Evolutionary conservation across 2,888 invertebrate species (phyloP).

Genomic region (Pyrrhia umbra): DNA sequence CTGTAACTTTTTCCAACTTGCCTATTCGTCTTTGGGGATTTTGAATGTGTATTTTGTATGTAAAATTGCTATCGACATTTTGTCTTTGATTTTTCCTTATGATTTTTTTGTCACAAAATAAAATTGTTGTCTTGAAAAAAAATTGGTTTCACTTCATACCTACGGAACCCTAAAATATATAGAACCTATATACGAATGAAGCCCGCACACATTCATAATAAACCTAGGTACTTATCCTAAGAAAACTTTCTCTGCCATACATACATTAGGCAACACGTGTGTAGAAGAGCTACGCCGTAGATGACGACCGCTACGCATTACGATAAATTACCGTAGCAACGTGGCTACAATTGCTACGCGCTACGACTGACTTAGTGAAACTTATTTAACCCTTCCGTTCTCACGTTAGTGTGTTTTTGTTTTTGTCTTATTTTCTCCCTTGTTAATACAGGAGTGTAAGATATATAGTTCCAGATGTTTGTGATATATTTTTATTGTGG

Average conservation of each 20-base stretch:
- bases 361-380: slow-evolving; percentile 53
- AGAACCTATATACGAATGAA: slow-evolving; percentile 20
- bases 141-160: neutral
- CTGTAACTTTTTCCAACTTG: slow-evolving; percentile 44
- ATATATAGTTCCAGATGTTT: slow-evolving; percentile 31
- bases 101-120: neutral
- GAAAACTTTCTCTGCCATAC: slow-evolving; percentile 60
- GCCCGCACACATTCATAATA: slow-evolving; percentile 46
- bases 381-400: slow-evolving; percentile 50
- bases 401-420: slow-evolving; percentile 49
- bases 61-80: slow-evolving; percentile 5
- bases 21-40: slow-evolving; percentile 28
- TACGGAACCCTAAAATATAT: slow-evolving; percentile 10
- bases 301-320: slow-evolving; percentile 57
- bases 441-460: slow-evolving; percentile 25
- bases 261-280: slow-evolving; percentile 62
- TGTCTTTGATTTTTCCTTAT: neutral
- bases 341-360: slow-evolving; percentile 53
- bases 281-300: slow-evolving; percentile 65
- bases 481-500: slow-evolving; percentile 35
- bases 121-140: neutral
- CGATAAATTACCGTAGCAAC: slow-evolving; percentile 57
- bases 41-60: slow-evolving; percentile 36
- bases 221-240: slow-evolving; percentile 53
- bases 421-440: slow-evolving; percentile 45